These are phyloP conservation scores for Scaptomyza graminum DNA, from an alignment of 1,140 invertebrate genomes.

Conservation along the genomic window DNA sequence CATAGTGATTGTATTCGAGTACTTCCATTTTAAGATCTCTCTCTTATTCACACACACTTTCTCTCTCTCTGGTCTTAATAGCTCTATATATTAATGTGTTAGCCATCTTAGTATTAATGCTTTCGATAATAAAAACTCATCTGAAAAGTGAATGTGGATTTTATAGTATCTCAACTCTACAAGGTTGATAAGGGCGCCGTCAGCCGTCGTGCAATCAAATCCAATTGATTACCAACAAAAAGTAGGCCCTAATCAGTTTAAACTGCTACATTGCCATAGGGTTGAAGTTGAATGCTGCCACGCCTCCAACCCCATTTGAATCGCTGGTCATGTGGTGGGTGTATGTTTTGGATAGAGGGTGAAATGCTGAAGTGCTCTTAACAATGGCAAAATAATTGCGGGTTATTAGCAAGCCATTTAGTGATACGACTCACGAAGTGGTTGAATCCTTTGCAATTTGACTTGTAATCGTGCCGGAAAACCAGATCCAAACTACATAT, in stretches of 20 bases:
- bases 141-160: conserved; percentile 29
- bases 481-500: background rate
- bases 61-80: conserved; percentile 13
- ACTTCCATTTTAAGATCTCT: conserved; percentile 61
- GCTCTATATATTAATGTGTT: conserved; percentile 41
- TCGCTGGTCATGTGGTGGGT: conserved; percentile 25
- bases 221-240: conserved; percentile 70
- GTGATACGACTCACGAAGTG: conserved; percentile 27
- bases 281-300: conserved; percentile 39
- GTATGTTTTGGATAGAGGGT: conserved; percentile 25
- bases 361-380: conserved; percentile 34
- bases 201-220: conserved; percentile 60
- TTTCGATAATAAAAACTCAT: conserved; percentile 59
- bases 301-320: background rate
- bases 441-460: conserved; percentile 40
- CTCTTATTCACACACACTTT: conserved; percentile 1
- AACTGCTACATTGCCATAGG: conserved; percentile 56
- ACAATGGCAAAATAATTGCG: conserved; percentile 74
- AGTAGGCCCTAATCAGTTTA: conserved; percentile 67
- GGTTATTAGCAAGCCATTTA: conserved; percentile 71
- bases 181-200: background rate
- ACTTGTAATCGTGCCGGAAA: conserved; percentile 24
- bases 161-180: background rate
- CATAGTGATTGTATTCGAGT: conserved; percentile 68
- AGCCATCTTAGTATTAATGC: conserved; percentile 57